These are phyloP conservation scores for Lasioglossum villosulum DNA, from an alignment of 2,888 invertebrate species.

Conservation along the genomic window DNA sequence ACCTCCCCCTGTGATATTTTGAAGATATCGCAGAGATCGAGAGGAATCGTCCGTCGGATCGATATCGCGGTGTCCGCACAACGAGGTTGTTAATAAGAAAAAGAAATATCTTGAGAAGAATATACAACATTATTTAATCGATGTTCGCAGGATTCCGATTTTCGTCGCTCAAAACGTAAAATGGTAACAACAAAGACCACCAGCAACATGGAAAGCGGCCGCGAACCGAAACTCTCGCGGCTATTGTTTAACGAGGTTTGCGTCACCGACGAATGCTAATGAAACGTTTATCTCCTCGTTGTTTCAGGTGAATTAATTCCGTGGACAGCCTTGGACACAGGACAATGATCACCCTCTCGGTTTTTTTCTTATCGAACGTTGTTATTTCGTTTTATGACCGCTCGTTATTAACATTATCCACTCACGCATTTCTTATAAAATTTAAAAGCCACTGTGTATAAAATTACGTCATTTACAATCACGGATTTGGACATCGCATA, in stretches of 20 bases:
- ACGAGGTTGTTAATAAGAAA: too few species aligned
- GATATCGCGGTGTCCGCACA: too few species aligned
- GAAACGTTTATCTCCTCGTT: conserved; percentile 62
- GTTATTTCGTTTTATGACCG: not conserved
- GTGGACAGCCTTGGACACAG: conserved; percentile 56
- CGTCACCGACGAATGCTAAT: conserved; percentile 69
- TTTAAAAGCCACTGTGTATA: not conserved
- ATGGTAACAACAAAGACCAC: conserved; percentile 16
- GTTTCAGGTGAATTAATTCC: conserved; percentile 61
- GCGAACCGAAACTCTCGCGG: conserved; percentile 36
- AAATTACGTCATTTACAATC: not conserved
- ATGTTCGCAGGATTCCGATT: not conserved
- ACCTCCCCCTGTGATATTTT: too few species aligned
- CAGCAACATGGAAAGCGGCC: conserved; percentile 40
- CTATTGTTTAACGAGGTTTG: conserved; percentile 63
- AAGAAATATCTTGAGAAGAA: not conserved
- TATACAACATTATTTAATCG: not conserved
- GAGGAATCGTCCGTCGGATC: too few species aligned
- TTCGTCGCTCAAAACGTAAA: not conserved
- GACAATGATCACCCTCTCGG: conserved; percentile 18
- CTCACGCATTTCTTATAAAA: not conserved
- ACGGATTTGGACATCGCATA: not conserved
- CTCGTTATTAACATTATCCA: not conserved
- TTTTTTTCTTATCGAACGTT: not conserved
- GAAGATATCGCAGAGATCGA: too few species aligned